These are phyloP conservation scores for Ophion slaviceki DNA, from an alignment of 2,888 invertebrate species.

Conservation along the genomic window DNA sequence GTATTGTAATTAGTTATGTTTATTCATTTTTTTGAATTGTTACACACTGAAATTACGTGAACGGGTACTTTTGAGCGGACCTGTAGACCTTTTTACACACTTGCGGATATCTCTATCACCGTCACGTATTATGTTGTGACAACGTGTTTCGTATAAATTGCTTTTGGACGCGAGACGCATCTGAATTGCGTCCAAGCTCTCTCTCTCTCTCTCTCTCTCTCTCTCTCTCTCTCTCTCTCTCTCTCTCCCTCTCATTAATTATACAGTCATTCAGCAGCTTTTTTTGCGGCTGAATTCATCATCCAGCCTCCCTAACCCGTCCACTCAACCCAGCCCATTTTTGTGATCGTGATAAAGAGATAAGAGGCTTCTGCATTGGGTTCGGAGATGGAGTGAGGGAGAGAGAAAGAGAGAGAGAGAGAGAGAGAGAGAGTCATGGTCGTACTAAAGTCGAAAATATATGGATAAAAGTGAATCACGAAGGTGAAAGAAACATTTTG, in stretches of 20 bases:
- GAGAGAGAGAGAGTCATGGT: background rate
- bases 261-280: constrained; percentile 52
- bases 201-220: background rate
- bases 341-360: background rate
- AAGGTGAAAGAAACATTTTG: constrained; percentile 7
- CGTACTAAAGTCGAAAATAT: constrained; percentile 43
- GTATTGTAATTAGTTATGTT: background rate
- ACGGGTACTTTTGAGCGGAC: background rate
- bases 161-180: constrained; percentile 21
- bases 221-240: background rate
- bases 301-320: background rate
- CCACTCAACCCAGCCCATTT: background rate
- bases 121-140: constrained; percentile 38
- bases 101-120: background rate
- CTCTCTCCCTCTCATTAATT: constrained; percentile 45
- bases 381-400: background rate
- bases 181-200: constrained; percentile 22
- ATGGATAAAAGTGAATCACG: constrained; percentile 57
- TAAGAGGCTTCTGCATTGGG: background rate
- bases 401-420: constrained; percentile 1
- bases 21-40: background rate
- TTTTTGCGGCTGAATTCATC: constrained; percentile 49
- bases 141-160: constrained; percentile 56
- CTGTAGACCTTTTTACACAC: background rate
- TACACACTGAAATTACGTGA: background rate